These are phyloP conservation scores for Pelobates cultripes DNA, from an alignment of 2,797 vertebrate genomes.

Conservation along the genomic window DNA sequence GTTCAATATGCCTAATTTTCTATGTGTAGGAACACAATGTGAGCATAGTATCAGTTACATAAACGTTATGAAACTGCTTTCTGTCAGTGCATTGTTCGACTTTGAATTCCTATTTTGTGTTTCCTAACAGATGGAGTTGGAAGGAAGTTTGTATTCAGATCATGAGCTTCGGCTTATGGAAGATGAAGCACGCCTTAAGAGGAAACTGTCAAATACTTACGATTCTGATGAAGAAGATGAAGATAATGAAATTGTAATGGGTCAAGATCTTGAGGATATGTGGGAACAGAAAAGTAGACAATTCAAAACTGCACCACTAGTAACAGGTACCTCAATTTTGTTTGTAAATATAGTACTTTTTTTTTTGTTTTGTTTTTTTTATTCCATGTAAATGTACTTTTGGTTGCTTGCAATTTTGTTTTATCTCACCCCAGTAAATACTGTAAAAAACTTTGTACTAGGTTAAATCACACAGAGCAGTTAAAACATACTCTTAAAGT, in stretches of 20 bases:
- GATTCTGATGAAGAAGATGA: constrained; percentile 71
- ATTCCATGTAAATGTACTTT: too few species aligned
- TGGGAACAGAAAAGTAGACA: constrained; percentile 87
- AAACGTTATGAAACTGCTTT: too few species aligned
- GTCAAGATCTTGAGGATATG: constrained; percentile 86
- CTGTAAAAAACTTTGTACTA: too few species aligned
- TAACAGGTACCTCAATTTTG: constrained; percentile 72
- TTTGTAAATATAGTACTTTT: neutral
- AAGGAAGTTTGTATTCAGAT: constrained; percentile 86
- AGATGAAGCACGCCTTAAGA: constrained; percentile 76
- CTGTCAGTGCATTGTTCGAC: neutral
- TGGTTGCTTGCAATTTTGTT: too few species aligned
- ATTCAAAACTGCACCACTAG: constrained; percentile 73
- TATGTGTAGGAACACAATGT: too few species aligned
- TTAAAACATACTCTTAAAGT: too few species aligned
- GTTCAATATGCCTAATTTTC: too few species aligned
- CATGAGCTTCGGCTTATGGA: constrained; percentile 84
- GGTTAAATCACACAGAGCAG: too few species aligned
- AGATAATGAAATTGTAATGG: constrained; percentile 74
- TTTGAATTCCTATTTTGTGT: neutral
- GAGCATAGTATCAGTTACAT: too few species aligned
- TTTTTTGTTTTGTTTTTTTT: neutral
- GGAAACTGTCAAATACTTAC: constrained; percentile 71
- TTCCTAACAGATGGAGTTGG: constrained; percentile 80
- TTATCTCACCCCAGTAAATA: too few species aligned